Base-by-base conservation (phyloP, 2,113 vertebrate species). In the Cynopterus brachyotis region DNA sequence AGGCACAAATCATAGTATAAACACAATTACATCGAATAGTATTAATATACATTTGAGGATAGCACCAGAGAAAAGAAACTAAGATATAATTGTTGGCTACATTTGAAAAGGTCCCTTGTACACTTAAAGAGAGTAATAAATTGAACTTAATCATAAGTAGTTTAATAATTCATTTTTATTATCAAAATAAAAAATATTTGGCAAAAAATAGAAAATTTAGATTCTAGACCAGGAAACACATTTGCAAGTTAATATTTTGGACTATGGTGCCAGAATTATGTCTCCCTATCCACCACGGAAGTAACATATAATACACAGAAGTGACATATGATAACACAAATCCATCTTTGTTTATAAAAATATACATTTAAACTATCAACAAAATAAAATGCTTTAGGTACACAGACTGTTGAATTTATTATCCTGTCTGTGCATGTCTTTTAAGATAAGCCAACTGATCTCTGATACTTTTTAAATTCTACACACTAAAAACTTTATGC, bases 271-370 rank as follows among this genome's bases (percentile, higher is more conserved):
- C 11, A 47, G 28, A 62, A 78, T 28, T 78, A 82, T 19, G 40
- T 6, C 1, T 9, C 3, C 15, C 9, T 2, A 42, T 5, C 20
- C 16, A 9, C 20, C 19, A 40, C 24, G 5, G 20, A 69, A 10
- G 30, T 69, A 22, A 69, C n/a, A 35, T 20, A 24, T 50, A 80
- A 80, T 35, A 16, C 24, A 78, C 20, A 37, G 30, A 45, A 47
- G 15, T 50, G 16, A 50, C 50, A 50, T 50, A 50, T 26, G 70
- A 12, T 64, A 57, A 80, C 4, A 70, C 83, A 82, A 96, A 30
- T 17, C 1, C 11, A 20, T 55, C 4, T 2, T 53, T 62, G 17
- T 60, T 47, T 4, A 45, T 66, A 66, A n/a, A 85, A 57, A 28
- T 37, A 10, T 40, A 9, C 15, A 32, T 42, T 60, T 59, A 67